Base-by-base conservation (phyloP, 1,140 invertebrate species). In the Lordiphosa collinella region DNA sequence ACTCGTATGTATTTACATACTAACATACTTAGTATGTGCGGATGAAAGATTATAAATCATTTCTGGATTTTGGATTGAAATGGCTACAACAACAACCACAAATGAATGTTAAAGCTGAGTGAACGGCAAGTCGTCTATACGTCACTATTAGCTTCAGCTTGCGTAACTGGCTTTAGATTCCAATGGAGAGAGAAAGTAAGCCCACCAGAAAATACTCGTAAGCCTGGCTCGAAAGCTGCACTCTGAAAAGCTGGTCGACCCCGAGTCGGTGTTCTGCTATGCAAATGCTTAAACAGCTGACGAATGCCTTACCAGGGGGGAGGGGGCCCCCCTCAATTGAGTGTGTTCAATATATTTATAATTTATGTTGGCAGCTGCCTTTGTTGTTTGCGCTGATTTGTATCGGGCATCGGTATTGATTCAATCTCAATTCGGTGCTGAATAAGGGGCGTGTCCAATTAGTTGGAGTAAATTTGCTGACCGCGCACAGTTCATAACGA, bases 101-200 rank as follows among this genome's bases (percentile, higher is more conserved):
- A 71, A 49, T 49, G 55, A 69, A 66, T 56, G 35, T 48, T 55
- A 58, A 67, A 64, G 38, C 22, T 50, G 51, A 74, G 76, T 80
- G 76, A 80, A 80, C 65, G 76, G 76, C 60, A 58, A 82, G 54
- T 67, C 71, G 78, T 63, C 66, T 54, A 59, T 66, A 43, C 50
- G 31, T 54, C 13, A 44, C 31, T 48, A 61, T 67, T 62, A 52
- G 63, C 50, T 49, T 38, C 38, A 52, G 51, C 55, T 80, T 80
- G 37, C 76, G 50, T 63, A 80, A 80, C 54, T 47, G 58, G 62
- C 76, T 67, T 63, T 71, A 84, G 62, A 76, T 71, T 57, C 61
- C 66, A 40, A 63, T 14, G 38, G 36, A 31, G 34, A 57, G 66
- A 66, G 75, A 76, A 82, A 80, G 75, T 82, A 66, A 40, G 51